phyloP scores from a whole-genome alignment of 2,888 invertebrate species.

The Charanyca ferruginea region DNA sequence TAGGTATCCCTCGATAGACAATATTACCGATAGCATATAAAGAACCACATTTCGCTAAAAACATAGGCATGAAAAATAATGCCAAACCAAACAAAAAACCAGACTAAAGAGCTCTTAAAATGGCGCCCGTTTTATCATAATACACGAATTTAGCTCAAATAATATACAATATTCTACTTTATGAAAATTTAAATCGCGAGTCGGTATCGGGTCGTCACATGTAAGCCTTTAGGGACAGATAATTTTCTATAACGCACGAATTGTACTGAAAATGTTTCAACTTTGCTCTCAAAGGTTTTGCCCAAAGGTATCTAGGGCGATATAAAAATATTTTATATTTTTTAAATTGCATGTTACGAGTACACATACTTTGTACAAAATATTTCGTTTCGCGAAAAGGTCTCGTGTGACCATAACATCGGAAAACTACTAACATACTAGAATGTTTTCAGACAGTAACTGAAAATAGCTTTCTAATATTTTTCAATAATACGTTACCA shows the following conservation, averaged over 20 bases:
- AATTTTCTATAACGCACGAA: slow-evolving; percentile 44
- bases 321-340: slow-evolving; percentile 37
- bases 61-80: neutral
- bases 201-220: slow-evolving; percentile 13
- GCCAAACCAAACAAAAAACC: neutral
- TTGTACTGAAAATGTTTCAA: slow-evolving; percentile 32
- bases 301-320: slow-evolving; percentile 19
- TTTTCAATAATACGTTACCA: slow-evolving; percentile 37
- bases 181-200: slow-evolving; percentile 26
- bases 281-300: slow-evolving; percentile 27
- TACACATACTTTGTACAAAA: slow-evolving; percentile 3
- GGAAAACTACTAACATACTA: slow-evolving; percentile 15
- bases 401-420: slow-evolving; percentile 25
- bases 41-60: too few species aligned
- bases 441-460: slow-evolving; percentile 1
- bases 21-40: too few species aligned
- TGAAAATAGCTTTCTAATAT: slow-evolving; percentile 7
- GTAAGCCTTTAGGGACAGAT: slow-evolving; percentile 35
- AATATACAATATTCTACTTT: slow-evolving; percentile 11
- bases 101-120: slow-evolving; percentile 1
- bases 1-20: too few species aligned
- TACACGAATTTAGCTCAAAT: slow-evolving; percentile 8
- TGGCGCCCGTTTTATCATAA: neutral
- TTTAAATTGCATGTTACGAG: slow-evolving; percentile 30
- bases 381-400: slow-evolving; percentile 21